Base-by-base conservation (phyloP, 2,888 invertebrate species). In the Caenorhabditis sp. region DNA sequence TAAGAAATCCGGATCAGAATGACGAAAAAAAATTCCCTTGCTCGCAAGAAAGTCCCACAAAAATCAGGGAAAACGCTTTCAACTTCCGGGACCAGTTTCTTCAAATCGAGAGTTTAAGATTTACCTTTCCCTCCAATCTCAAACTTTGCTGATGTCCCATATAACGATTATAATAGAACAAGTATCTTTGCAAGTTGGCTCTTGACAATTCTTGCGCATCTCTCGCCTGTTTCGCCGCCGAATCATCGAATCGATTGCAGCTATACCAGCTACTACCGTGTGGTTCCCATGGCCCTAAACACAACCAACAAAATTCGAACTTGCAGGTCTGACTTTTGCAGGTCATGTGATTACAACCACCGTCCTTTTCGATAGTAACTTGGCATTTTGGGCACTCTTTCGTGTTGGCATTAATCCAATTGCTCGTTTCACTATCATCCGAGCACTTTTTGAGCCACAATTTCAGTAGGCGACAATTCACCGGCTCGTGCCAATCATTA, bases 61-160 rank as follows among this genome's bases (percentile, higher is more conserved):
- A n/a, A n/a, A n/a, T n/a, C n/a, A n/a, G n/a, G n/a, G n/a, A n/a
- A n/a, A n/a, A n/a, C n/a, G n/a, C n/a, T n/a, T n/a, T n/a, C n/a
- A n/a, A n/a, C n/a, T n/a, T n/a, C n/a, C n/a, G n/a, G n/a, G n/a
- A n/a, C n/a, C n/a, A n/a, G n/a, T n/a, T n/a, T n/a, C n/a, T n/a
- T n/a, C n/a, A n/a, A n/a, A n/a, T n/a, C n/a, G n/a, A n/a, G n/a
- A n/a, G n/a, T n/a, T n/a, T n/a, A n/a, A 57, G 25, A 31, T 43
- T 53, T n/a, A 77, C 78, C 68, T 82, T 82, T 90, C 93, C 93
- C 91, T 99, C 97, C 90, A 99, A 95, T 90, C 95, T 95, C 87
- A 97, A 91, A 80, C 95, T 95, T 90, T 96, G 95, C 94, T 95
- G 95, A 90, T 99, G 97, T 90, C 97, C 97, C 94, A 97, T 95